Percentiles rank a stretch among this genome's conserved stretches.
These are phyloP conservation scores for Wiebesia pumilae DNA, from an alignment of 1,140 invertebrate species.

Conservation along the genomic window DNA sequence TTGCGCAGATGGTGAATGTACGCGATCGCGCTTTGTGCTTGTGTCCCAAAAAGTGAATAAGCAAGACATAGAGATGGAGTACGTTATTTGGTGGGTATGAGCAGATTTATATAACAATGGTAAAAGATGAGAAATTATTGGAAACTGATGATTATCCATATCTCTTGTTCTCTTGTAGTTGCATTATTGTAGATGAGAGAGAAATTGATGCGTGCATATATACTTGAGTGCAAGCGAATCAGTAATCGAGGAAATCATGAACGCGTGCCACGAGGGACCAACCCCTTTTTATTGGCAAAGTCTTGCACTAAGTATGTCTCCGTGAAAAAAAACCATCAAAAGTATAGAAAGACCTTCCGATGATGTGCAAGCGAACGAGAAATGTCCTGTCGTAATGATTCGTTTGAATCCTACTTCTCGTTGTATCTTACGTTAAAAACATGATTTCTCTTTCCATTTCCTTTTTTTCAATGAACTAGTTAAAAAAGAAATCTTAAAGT, in stretches of 20 bases:
- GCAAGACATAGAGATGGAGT: not conserved
- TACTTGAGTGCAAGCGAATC: not conserved
- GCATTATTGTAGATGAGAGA: not conserved
- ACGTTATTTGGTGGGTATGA: constrained; percentile 27
- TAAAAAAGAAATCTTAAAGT: too few species aligned
- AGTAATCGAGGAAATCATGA: constrained; percentile 64
- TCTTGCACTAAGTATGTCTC: constrained; percentile 51
- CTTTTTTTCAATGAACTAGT: too few species aligned
- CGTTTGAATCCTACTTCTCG: too few species aligned
- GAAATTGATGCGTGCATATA: not conserved
- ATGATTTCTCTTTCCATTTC: not conserved
- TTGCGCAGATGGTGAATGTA: constrained; percentile 28
- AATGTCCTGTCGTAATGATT: constrained; percentile 36
- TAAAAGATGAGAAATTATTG: constrained; percentile 61
- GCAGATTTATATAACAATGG: too few species aligned
- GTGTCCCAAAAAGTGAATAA: not conserved
- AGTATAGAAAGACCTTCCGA: not conserved
- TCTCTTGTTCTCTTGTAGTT: not conserved
- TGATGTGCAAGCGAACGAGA: not conserved
- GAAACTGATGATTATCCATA: constrained; percentile 68
- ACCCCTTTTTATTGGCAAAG: constrained; percentile 60
- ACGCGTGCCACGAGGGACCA: constrained; percentile 61
- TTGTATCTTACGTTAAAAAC: constrained; percentile 16
- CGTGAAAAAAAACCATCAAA: constrained; percentile 13
- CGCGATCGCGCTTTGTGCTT: not conserved